Evolutionary conservation across 2,113 vertebrate genomes (phyloP), one percentile per base, ranked within the genome.

Genomic region (Lates calcarifer): DNA sequence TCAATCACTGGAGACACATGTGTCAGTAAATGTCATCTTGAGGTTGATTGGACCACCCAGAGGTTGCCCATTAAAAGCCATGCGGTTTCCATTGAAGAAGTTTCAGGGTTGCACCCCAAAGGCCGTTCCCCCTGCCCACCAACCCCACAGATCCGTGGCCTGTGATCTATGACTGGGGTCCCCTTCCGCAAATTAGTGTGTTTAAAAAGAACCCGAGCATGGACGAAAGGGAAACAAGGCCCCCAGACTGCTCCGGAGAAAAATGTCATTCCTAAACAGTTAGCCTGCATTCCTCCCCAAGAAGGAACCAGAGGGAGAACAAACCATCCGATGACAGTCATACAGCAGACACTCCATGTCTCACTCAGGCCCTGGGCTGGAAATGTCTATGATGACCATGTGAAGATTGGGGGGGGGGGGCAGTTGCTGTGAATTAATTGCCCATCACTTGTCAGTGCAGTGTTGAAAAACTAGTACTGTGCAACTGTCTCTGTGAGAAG

Each of bases 21-120:
- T 93, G 87, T 89, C 90, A 84, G 82, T 85, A 85, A 89, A 91
- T 91, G 89, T 93, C 91, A 86, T 89, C 77, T 75, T 62, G 72
- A 73, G 81, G 83, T 85, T 92, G 90, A 90, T 75, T 89, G 87
- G 91, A 93, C 92, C 92, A 94, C 92, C 93, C 93, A 87, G 84
- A 86, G 63, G 82, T 89, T 74, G 51, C 76, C 89, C 86, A 72
- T 91, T 91, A 85, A 89, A 84, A 82, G 76, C 81, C 86, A 88
- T 90, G 85, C 73, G 86, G 87, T 90, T 94, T 91, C 83, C 81
- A 94, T 92, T 91, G 90, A 87, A 91, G 82, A 88, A 83, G 78
- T 88, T 93, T 77, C 78, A 84, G 68, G 61, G 62, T 73, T 85
- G 86, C 72, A 83, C 68, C 85, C 88, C 64, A 83, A 92, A 89